These are phyloP conservation scores for Aleiodes alternator DNA, from an alignment of 2,888 invertebrate genomes.

Conservation along the genomic window DNA sequence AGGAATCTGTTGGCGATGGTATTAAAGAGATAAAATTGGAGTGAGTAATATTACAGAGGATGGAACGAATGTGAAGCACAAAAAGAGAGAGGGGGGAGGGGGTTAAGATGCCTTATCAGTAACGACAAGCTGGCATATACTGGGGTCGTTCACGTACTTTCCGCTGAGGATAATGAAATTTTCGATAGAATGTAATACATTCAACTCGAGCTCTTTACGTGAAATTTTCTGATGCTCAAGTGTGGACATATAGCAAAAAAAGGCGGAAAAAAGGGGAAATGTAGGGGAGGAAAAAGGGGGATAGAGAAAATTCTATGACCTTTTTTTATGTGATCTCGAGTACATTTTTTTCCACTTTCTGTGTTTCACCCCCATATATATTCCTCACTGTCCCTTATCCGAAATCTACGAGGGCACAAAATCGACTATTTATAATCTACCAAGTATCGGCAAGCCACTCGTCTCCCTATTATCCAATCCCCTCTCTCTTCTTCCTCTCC, in stretches of 20 bases:
- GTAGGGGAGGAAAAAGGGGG: neutral
- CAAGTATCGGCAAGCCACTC: conserved; percentile 35
- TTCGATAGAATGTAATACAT: conserved; percentile 10
- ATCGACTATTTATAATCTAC: conserved; percentile 38
- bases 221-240: conserved; percentile 1
- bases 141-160: neutral
- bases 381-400: conserved; percentile 21
- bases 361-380: conserved; percentile 21
- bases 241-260: conserved; percentile 9
- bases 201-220: neutral
- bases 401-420: conserved; percentile 26
- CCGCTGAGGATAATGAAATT: conserved; percentile 40
- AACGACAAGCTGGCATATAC: conserved; percentile 20
- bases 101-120: conserved; percentile 41
- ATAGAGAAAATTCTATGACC: neutral
- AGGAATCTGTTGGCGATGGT: conserved; percentile 35
- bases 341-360: conserved; percentile 28
- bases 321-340: conserved; percentile 24
- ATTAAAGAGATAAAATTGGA: conserved; percentile 39
- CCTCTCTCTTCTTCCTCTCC: conserved; percentile 6
- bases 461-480: conserved; percentile 41
- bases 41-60: conserved; percentile 34
- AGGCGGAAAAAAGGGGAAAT: no score
- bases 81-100: neutral
- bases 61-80: conserved; percentile 34